Conservation (phyloP, 2,113 vertebrate species). For the Plecturocebus donacophilus region DNA sequence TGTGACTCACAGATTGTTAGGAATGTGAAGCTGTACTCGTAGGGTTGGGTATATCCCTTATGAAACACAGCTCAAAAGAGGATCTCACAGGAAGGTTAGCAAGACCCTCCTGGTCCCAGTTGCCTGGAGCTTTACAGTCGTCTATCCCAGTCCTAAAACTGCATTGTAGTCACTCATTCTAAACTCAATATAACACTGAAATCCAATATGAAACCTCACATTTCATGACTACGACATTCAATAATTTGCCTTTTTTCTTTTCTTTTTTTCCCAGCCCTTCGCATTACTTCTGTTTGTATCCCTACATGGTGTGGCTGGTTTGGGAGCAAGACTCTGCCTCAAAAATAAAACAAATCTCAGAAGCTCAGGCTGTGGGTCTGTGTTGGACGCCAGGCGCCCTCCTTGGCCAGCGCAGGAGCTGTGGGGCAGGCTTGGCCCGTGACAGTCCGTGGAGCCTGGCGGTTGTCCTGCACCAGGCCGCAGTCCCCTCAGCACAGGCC, state of each 20-base stretch:
- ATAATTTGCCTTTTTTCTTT: neutral
- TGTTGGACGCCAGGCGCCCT: accelerated
- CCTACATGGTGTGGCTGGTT: no score
- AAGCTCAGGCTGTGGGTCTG: no score
- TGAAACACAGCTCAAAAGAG: neutral
- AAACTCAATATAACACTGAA: neutral
- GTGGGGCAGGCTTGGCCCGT: no score
- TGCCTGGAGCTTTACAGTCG: neutral
- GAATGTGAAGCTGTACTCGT: neutral
- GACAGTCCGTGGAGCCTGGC: no score
- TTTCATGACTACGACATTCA: neutral
- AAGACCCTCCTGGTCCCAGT: neutral
- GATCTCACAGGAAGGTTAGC: neutral
- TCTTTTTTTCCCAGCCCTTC: no score
- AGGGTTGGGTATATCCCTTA: neutral
- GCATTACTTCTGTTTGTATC: no score
- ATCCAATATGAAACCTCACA: neutral
- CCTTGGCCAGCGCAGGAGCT: no score
- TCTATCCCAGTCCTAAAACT: neutral
- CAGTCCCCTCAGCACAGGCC: accelerated
- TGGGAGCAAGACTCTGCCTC: no score
- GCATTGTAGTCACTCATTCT: neutral
- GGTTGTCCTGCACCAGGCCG: accelerated
- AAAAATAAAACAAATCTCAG: no score
- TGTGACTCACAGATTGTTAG: neutral